Conservation (phyloP, 2,888 invertebrate species). For the Branchipolynoe longqiensis region DNA sequence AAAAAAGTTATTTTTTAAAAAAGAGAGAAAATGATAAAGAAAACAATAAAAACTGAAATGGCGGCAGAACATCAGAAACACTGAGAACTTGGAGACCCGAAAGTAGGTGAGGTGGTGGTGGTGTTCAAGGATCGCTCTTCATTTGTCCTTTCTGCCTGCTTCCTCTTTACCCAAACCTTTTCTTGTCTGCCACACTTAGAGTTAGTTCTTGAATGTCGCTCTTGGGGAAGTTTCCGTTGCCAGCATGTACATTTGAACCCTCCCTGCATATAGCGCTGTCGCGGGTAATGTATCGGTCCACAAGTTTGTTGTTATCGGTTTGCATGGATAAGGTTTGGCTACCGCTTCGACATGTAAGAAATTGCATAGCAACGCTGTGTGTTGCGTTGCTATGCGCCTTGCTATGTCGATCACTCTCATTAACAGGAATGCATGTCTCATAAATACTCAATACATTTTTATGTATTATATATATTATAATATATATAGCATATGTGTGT, state of each 20-base stretch:
- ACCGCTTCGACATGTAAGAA: not conserved
- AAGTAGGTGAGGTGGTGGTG: conserved; percentile 48
- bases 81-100: conserved; percentile 45
- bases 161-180: conserved; percentile 43
- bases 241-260: conserved; percentile 18
- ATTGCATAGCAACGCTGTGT: conserved; percentile 2
- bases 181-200: conserved; percentile 15
- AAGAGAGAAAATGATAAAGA: conserved; percentile 8
- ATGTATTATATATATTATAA: no score
- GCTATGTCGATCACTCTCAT: not conserved
- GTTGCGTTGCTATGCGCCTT: not conserved
- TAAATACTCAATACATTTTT: not conserved
- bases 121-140: conserved; percentile 25
- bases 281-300: not conserved
- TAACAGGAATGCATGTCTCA: not conserved
- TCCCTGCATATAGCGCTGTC: not conserved
- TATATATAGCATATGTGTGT: no score
- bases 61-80: conserved; percentile 45
- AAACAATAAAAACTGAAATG: conserved; percentile 17
- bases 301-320: not conserved
- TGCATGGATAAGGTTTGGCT: conserved; percentile 38
- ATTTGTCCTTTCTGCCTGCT: conserved; percentile 2
- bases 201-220: not conserved
- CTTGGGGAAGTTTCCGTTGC: not conserved
- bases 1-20: not conserved